These are phyloP conservation scores for Strix uralensis DNA, from an alignment of 2,113 vertebrate genomes.

Conservation along the genomic window DNA sequence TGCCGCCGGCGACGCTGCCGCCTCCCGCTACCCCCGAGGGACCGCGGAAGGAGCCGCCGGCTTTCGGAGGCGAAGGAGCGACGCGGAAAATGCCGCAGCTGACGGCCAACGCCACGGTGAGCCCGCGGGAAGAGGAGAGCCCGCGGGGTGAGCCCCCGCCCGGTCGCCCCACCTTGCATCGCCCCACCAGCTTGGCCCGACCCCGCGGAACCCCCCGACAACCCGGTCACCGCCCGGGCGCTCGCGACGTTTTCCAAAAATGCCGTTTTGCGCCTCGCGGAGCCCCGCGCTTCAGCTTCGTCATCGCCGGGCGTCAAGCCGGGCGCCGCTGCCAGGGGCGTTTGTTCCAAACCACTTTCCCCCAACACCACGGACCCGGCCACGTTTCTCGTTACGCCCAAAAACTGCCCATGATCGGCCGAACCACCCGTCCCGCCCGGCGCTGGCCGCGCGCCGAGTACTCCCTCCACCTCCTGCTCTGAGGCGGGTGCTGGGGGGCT, in stretches of 20 bases:
- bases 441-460: conserved; percentile 85
- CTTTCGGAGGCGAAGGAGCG: conserved; percentile 22
- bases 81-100: conserved; percentile 92
- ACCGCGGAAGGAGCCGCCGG: conserved; percentile 75
- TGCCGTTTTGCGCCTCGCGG: conserved; percentile 81
- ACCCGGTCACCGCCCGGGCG: conserved; percentile 67
- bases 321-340: conserved; percentile 84
- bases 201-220: conserved; percentile 40
- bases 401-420: conserved; percentile 88
- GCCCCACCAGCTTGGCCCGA: background rate
- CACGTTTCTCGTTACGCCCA: conserved; percentile 82
- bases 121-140: conserved; percentile 83
- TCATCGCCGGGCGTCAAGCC: conserved; percentile 86
- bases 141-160: conserved; percentile 66
- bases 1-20: background rate
- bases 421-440: conserved; percentile 79
- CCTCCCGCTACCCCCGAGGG: background rate
- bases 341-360: conserved; percentile 87
- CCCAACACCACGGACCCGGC: conserved; percentile 68
- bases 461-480: conserved; percentile 86
- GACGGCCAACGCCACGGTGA: conserved; percentile 84
- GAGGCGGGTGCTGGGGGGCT: background rate
- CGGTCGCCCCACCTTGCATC: background rate
- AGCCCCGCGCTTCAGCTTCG: conserved; percentile 78
- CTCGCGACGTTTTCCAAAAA: conserved; percentile 86